Evolutionary conservation across 2,888 invertebrate genomes (phyloP).

Genomic region (Neelides folsomi): DNA sequence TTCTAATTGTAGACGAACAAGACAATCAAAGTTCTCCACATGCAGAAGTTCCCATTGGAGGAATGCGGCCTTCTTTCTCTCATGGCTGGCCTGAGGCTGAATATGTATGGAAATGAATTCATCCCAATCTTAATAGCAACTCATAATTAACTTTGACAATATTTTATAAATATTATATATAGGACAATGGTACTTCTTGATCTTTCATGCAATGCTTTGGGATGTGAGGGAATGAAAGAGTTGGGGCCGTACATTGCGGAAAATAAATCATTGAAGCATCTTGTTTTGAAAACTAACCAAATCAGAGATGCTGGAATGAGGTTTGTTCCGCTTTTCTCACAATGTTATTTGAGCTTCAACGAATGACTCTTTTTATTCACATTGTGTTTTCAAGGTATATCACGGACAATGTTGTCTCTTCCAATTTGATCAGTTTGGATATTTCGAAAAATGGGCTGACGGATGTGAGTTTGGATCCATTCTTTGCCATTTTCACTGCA

Average conservation of each 20-base stretch:
- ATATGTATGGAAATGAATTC: constrained; percentile 1
- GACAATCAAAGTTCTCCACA: constrained; percentile 23
- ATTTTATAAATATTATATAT: too few relatives aligned
- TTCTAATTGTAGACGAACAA: constrained; percentile 17
- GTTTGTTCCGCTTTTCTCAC: constrained; percentile 10
- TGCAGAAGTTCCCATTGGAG: constrained; percentile 28
- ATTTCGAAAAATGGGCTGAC: constrained; percentile 25
- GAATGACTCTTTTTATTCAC: not conserved
- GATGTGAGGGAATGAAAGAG: constrained; percentile 19
- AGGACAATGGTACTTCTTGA: constrained; percentile 22
- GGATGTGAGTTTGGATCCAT: constrained; percentile 15
- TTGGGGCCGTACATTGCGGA: constrained; percentile 18
- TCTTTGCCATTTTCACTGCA: constrained; percentile 13
- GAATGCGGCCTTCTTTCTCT: constrained; percentile 29
- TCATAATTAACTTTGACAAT: too few relatives aligned
- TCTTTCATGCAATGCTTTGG: constrained; percentile 21
- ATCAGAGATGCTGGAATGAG: constrained; percentile 25
- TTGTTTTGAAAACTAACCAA: constrained; percentile 26
- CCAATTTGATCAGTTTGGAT: constrained; percentile 20
- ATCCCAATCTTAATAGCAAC: too few relatives aligned
- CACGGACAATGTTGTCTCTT: constrained; percentile 13
- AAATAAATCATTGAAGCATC: constrained; percentile 24
- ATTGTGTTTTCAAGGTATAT: constrained; percentile 8
- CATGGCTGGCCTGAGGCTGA: constrained; percentile 20
- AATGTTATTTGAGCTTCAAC: not conserved